Evolutionary conservation across 2,113 vertebrate species (phyloP), one percentile per base, ranked within the genome.

Genomic region (Chrysemys picta): DNA sequence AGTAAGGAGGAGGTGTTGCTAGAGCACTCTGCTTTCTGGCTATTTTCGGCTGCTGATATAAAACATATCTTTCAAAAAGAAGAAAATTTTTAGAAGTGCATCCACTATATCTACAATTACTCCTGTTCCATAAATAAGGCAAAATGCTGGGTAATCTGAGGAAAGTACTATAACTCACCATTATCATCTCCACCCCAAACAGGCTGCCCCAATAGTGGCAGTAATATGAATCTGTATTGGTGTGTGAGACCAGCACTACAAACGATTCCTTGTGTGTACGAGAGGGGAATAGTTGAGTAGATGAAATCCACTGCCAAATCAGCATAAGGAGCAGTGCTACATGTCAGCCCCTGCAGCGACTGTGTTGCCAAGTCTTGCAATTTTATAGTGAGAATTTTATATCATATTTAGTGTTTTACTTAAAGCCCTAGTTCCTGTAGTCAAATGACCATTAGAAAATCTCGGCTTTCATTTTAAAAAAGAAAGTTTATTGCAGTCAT

Each of bases 21-120:
- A 69, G 17, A 21, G 65, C 35, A 38, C 4, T 21, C 65, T 21
- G 35, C 16, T 38, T 69, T 69, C 17, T 69, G 35, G 8, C 35
- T 69, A n/a, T n/a, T 69, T 69, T 69, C 8, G 65, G 35, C 65
- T 69, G 65, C 65, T 69, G 16, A 19, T 69, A 38, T 65, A 19
- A 69, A 69, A 69, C 38, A n/a, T n/a, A 82, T 47, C 9, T 53
- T 59, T 72, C 8, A 69, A 69, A 69, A 87, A 85, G 91, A 56
- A 72, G 16, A 1, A 35, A 0, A 0, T 12, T 49, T 38, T 88
- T 14, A 24, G 17, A n/a, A 90, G 83, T 53, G 4, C 5, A 82
- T n/a, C 11, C 76, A 57, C 22, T 87, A 49, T 7, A 31, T 0
- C 0, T 57, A 8, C 9, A 19, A 16, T 35, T 80, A 35, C 82